Base-by-base conservation (phyloP, 2,113 vertebrate species). In the Microcebus ravelobensis region DNA sequence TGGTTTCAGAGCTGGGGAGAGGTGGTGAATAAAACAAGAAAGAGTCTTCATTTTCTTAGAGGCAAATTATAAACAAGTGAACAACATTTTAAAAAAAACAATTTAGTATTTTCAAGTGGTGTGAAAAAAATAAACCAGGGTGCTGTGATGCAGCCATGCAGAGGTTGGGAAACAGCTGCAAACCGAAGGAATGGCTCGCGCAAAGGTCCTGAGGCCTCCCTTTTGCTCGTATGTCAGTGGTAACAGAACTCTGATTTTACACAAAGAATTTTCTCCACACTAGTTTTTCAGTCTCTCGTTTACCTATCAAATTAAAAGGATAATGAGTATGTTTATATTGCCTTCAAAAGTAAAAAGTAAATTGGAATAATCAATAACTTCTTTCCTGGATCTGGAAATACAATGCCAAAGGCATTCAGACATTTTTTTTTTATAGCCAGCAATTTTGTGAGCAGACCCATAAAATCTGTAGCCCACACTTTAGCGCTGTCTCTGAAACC, bases 351-450 rank as follows among this genome's bases (percentile, higher is more conserved):
- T 34, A 82, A 61, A 31, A 87, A 80, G 52, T 59, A 82, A 93
- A 57, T 59, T 68, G 50, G 17, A 76, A 81, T 90, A 63, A 76
- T 76, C 27, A 81, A 91, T 59, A 77, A 79, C 2, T 48, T 91
- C 74, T 80, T 59, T 61, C 21, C 25, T 90, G 21, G 65, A 61
- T 76, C 70, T 50, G 79, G 80, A 95, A 94, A 61, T 20, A 85
- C 11, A 57, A 23, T 1, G 2, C 36, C 31, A 70, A 86, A 96
- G 48, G n/a, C 55, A 86, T 68, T 42, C 71, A 65, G 23, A 21
- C 39, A 67, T 86, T 95, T 63, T 86, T 95, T 95, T 63, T 94
- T 79, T 67, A 9, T 74, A 94, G 90, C 61, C 52, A 83, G 63
- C 18, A 68, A 5, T 71, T 86, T 42, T 89, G 20, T 67, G 25